These are phyloP conservation scores for Acheta domesticus DNA, from an alignment of 2,888 invertebrate species.

Conservation along the genomic window DNA sequence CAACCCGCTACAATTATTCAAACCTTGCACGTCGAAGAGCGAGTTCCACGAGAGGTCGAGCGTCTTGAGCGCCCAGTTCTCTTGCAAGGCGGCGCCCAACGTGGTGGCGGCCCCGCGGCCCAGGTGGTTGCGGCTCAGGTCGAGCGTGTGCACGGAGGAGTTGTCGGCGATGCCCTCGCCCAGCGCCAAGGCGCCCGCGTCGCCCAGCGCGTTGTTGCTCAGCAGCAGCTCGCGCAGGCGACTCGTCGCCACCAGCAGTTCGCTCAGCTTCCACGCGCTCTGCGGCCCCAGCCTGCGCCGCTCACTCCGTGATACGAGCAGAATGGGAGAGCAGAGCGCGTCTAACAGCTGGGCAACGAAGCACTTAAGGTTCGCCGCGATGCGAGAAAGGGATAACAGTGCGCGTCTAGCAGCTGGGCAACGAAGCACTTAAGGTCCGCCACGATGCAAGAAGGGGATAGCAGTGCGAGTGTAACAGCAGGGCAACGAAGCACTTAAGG, in stretches of 20 bases:
- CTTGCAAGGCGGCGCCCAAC: background rate
- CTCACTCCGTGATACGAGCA: too few relatives aligned
- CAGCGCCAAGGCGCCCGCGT: slow-evolving; percentile 23
- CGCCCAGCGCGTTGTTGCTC: slow-evolving; percentile 25
- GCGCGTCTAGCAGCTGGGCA: too few relatives aligned
- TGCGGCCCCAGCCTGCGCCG: background rate
- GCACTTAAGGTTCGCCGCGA: too few relatives aligned
- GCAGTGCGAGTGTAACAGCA: too few relatives aligned
- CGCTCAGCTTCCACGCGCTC: slow-evolving; percentile 3
- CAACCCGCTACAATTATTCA: too few relatives aligned
- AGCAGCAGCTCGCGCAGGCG: slow-evolving; percentile 21
- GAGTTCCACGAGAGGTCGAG: background rate
- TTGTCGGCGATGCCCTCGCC: background rate
- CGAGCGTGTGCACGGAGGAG: slow-evolving; percentile 21
- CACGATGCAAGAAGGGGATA: too few relatives aligned
- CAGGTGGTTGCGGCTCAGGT: slow-evolving; percentile 26
- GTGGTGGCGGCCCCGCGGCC: background rate
- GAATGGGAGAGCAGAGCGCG: too few relatives aligned
- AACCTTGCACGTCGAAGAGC: background rate
- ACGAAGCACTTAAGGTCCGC: too few relatives aligned
- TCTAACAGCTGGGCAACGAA: too few relatives aligned
- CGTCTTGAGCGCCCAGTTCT: background rate
- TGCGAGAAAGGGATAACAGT: too few relatives aligned
- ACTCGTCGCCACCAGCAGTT: background rate
- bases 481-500: too few relatives aligned